These are phyloP conservation scores for Leucophenga varia DNA, from an alignment of 1,140 invertebrate species.

Conservation along the genomic window DNA sequence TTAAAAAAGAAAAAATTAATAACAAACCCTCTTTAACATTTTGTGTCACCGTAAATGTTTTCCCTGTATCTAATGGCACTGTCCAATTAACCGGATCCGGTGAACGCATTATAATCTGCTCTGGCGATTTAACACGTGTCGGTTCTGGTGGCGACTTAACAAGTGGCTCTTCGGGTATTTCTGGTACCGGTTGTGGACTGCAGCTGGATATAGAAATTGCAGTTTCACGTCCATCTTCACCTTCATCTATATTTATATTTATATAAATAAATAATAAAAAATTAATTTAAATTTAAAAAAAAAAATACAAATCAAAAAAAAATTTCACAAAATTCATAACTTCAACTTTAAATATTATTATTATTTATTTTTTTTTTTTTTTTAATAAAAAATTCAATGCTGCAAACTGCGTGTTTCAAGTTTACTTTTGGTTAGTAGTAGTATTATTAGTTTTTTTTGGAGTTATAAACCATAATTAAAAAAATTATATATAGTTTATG, in stretches of 20 bases:
- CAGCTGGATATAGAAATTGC: constrained; percentile 54
- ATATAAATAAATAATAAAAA: constrained; percentile 7
- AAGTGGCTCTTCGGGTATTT: constrained; percentile 65
- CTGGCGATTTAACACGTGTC: constrained; percentile 88
- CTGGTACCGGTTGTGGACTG: constrained; percentile 54
- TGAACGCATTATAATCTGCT: constrained; percentile 86
- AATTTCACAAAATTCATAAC: not conserved
- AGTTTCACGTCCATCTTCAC: constrained; percentile 49
- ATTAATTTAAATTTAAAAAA: not conserved
- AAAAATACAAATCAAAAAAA: not conserved
- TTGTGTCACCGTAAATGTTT: constrained; percentile 89
- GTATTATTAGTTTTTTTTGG: too few species aligned
- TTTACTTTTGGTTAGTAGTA: too few species aligned
- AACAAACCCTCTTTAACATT: constrained; percentile 80
- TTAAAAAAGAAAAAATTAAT: not conserved
- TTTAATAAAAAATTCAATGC: constrained; percentile 6
- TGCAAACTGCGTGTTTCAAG: constrained; percentile 20
- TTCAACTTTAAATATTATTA: too few species aligned
- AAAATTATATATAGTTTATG: constrained; percentile 13
- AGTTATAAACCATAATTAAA: not conserved
- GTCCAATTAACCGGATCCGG: constrained; percentile 93
- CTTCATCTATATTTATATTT: constrained; percentile 42
- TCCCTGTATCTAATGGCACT: constrained; percentile 87
- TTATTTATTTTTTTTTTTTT: too few species aligned
- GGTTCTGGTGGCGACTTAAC: constrained; percentile 89